Percentiles rank a stretch among this genome's conserved stretches.
phyloP scores from a whole-genome alignment of 2,888 invertebrate species.

The Meandrusa payeni region DNA sequence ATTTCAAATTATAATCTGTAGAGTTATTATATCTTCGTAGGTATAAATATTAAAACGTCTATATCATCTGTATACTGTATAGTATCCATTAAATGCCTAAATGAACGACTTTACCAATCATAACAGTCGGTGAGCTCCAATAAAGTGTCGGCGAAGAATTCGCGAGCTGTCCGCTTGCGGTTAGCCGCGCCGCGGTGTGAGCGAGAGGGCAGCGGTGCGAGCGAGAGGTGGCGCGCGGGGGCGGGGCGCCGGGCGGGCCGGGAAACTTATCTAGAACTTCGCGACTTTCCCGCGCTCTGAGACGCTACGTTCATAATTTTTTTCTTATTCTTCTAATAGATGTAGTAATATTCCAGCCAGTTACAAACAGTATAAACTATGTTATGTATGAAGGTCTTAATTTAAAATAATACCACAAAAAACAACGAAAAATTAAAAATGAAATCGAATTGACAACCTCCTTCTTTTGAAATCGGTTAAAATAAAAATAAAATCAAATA shows the following conservation, averaged over 20 bases:
- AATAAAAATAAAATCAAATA: too few species aligned
- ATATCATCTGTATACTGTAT: too few species aligned
- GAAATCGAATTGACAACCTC: too few species aligned
- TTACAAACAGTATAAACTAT: too few species aligned
- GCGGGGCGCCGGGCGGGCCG: conserved; percentile 55
- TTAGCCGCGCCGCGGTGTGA: conserved; percentile 55
- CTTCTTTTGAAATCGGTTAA: too few species aligned
- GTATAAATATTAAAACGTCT: too few species aligned
- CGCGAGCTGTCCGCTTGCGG: conserved; percentile 51
- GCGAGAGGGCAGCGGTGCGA: conserved; percentile 44
- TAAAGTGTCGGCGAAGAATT: conserved; percentile 30
- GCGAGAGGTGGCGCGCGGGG: conserved; percentile 40
- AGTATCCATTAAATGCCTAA: not conserved
- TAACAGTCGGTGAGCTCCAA: conserved; percentile 15
- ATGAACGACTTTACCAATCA: conserved; percentile 8
- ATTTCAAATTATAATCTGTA: too few species aligned
- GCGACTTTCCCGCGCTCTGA: conserved; percentile 68
- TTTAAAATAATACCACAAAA: too few species aligned
- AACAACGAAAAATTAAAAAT: too few species aligned
- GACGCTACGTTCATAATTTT: conserved; percentile 25
- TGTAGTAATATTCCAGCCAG: not conserved
- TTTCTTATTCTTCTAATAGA: not conserved
- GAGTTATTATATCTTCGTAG: too few species aligned
- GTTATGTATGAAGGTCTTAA: too few species aligned
- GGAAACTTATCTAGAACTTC: conserved; percentile 56